A percentile compares a stretch with the other conserved stretches of the same genome.
These are phyloP conservation scores for Chrysogorgia sp. DNA, from an alignment of 92 coral and sea anemone species.

Conservation along the genomic window DNA sequence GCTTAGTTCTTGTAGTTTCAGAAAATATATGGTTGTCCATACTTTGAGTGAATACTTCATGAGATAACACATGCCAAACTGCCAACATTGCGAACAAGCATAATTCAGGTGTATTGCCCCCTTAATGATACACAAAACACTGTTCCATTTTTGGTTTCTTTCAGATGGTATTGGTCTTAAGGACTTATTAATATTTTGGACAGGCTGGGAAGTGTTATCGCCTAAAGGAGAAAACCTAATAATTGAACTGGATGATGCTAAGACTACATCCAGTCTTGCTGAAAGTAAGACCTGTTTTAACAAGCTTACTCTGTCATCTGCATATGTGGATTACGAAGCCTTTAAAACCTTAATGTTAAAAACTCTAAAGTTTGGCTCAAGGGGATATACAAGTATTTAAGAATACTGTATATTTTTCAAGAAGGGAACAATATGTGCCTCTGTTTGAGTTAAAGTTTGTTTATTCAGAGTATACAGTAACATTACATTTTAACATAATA, in stretches of 20 bases:
- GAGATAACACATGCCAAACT: no score
- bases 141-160: neutral
- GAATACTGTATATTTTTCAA: no score
- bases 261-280: slow-evolving; percentile 9
- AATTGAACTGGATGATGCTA: slow-evolving; percentile 14
- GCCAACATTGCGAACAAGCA: no score
- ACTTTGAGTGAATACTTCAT: no score
- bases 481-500: no score
- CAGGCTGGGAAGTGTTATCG: slow-evolving; percentile 46
- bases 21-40: no score
- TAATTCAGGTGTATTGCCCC: no score
- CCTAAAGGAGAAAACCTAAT: slow-evolving; percentile 28
- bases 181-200: slow-evolving; percentile 24
- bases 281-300: slow-evolving; percentile 36
- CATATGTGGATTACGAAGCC: slow-evolving; percentile 9
- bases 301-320: slow-evolving; percentile 20
- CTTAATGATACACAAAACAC: no score
- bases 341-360: neutral
- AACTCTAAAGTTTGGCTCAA: neutral
- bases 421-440: no score
- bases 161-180: neutral
- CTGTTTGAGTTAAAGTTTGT: no score
- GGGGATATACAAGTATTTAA: neutral
- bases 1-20: no score
- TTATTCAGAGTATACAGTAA: no score